These are phyloP conservation scores for Aphaenogaster floridana DNA, from an alignment of 1,140 invertebrate genomes.

Conservation along the genomic window DNA sequence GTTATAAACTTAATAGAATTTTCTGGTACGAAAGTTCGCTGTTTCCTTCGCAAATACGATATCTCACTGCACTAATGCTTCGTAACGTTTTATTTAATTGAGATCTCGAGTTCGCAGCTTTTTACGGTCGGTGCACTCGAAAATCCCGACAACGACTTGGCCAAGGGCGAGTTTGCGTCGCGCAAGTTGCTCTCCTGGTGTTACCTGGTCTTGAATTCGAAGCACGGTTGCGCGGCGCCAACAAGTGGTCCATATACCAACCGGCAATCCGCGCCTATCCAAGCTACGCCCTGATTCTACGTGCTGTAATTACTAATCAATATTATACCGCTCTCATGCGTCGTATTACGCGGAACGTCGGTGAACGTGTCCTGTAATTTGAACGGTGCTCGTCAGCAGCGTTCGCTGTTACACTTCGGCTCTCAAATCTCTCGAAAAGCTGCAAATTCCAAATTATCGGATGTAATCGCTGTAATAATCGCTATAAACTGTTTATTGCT, in stretches of 20 bases:
- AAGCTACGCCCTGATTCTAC: slow-evolving; percentile 79
- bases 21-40: not conserved
- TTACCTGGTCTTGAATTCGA: slow-evolving; percentile 82
- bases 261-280: slow-evolving; percentile 77
- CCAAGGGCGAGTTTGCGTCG: slow-evolving; percentile 58
- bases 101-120: slow-evolving; percentile 14
- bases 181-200: slow-evolving; percentile 73
- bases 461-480: slow-evolving; percentile 57
- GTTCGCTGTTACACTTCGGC: not conserved
- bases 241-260: slow-evolving; percentile 86
- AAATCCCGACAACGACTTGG: slow-evolving; percentile 47
- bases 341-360: slow-evolving; percentile 67
- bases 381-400: slow-evolving; percentile 60
- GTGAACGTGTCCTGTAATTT: slow-evolving; percentile 74
- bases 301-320: slow-evolving; percentile 86
- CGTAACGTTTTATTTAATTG: slow-evolving; percentile 40
- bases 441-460: slow-evolving; percentile 47
- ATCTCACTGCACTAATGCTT: not conserved
- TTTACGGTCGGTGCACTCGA: slow-evolving; percentile 45
- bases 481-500: slow-evolving; percentile 50
- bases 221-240: slow-evolving; percentile 80
- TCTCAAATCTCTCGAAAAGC: slow-evolving; percentile 17
- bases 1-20: not conserved
- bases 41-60: not conserved
- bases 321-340: slow-evolving; percentile 73